phyloP scores from a whole-genome alignment of 1,140 invertebrate genomes.

The Hermetia illucens region DNA sequence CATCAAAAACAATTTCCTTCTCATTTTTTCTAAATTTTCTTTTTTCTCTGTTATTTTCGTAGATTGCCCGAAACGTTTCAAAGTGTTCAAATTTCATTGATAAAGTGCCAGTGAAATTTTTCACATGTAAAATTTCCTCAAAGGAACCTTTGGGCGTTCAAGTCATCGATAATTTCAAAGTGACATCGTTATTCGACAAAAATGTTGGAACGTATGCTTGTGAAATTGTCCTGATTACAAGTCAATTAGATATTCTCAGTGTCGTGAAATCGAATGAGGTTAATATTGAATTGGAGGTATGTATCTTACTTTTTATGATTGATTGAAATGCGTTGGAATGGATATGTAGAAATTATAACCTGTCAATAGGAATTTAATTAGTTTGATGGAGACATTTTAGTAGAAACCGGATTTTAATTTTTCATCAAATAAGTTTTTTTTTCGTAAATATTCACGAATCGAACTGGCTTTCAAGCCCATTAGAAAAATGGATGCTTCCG shows the following conservation, averaged over 20 bases:
- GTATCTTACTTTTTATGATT: no score
- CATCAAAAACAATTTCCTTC: background rate
- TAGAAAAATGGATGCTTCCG: no score
- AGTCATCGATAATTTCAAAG: slow-evolving; percentile 20
- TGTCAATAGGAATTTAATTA: no score
- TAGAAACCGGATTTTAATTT: no score
- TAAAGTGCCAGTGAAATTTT: slow-evolving; percentile 14
- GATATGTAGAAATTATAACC: background rate
- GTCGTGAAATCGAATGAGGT: slow-evolving; percentile 21
- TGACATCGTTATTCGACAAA: slow-evolving; percentile 18
- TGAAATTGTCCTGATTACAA: slow-evolving; percentile 14
- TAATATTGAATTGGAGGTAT: slow-evolving; percentile 21
- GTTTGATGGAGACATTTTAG: no score
- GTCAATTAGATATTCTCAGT: slow-evolving; percentile 17
- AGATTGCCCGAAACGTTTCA: slow-evolving; percentile 22
- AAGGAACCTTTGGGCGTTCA: slow-evolving; percentile 15
- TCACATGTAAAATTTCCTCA: slow-evolving; percentile 17
- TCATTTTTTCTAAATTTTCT: slow-evolving; percentile 1
- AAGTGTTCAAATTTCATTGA: slow-evolving; percentile 16
- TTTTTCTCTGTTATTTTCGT: slow-evolving; percentile 1
- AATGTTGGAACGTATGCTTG: slow-evolving; percentile 17
- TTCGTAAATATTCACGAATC: no score
- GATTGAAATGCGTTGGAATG: background rate
- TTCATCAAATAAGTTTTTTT: no score
- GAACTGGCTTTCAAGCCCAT: no score